Conservation (phyloP, 1,140 invertebrate genomes). For the Neodiprion virginianus region DNA sequence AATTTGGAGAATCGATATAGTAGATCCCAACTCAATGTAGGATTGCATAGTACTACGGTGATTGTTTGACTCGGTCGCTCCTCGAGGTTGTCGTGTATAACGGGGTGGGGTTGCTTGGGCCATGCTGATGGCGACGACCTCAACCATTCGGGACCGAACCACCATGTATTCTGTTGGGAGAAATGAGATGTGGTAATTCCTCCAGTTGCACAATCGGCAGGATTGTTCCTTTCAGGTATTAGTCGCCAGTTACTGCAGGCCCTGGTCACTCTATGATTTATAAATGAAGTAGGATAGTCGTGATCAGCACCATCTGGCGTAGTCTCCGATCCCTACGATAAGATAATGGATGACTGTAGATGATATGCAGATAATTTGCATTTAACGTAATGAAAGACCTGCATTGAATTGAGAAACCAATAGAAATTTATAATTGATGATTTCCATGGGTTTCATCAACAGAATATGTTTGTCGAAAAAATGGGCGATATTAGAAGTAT, state of each 20-base stretch:
- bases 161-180: slow-evolving; percentile 33
- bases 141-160: slow-evolving; percentile 26
- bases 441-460: no score
- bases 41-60: background rate
- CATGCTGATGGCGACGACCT: background rate
- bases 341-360: no score
- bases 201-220: slow-evolving; percentile 38
- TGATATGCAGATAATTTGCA: no score
- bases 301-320: no score
- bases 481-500: no score
- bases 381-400: no score
- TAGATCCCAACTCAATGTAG: slow-evolving; percentile 11
- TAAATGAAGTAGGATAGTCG: no score
- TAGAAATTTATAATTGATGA: no score
- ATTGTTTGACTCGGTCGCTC: background rate
- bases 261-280: no score
- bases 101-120: slow-evolving; percentile 10
- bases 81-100: background rate
- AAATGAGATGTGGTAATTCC: slow-evolving; percentile 33
- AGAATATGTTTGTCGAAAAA: no score
- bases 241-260: slow-evolving; percentile 23
- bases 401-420: no score
- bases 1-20: slow-evolving; percentile 14
- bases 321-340: no score
- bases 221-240: slow-evolving; percentile 37